These are phyloP conservation scores for Blastobasis lacticolella DNA, from an alignment of 2,888 invertebrate species.

Conservation along the genomic window DNA sequence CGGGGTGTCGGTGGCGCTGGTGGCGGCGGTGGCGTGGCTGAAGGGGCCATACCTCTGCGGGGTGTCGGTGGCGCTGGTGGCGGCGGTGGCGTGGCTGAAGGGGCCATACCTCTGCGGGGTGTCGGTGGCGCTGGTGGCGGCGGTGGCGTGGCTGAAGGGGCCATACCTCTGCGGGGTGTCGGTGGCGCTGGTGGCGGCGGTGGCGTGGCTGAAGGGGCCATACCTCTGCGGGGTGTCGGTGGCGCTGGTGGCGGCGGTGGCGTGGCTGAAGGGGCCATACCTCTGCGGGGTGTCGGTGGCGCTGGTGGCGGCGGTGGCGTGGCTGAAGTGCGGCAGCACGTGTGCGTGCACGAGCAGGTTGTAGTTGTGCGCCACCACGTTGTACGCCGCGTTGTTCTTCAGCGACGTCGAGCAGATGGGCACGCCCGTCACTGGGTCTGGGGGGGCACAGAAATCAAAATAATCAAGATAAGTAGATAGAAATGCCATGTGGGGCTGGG, in stretches of 20 bases:
- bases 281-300: conserved; percentile 61
- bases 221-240: no score
- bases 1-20: neutral
- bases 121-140: neutral
- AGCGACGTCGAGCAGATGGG: conserved; percentile 79
- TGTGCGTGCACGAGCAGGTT: conserved; percentile 85
- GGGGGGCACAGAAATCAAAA: conserved; percentile 1
- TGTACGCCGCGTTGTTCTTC: conserved; percentile 71
- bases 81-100: neutral
- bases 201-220: neutral
- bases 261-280: neutral
- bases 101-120: neutral
- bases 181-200: neutral
- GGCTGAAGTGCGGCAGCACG: conserved; percentile 78
- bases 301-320: conserved; percentile 52
- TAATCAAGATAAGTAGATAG: no score
- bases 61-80: neutral
- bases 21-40: neutral
- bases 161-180: neutral
- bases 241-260: neutral
- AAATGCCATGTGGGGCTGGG: no score
- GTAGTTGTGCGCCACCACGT: conserved; percentile 80
- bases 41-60: neutral
- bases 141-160: neutral
- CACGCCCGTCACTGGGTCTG: conserved; percentile 83